A percentile compares a stretch with the other conserved stretches of the same genome.
These are phyloP conservation scores for Eumaeus atala DNA, from an alignment of 1,140 invertebrate genomes.

Conservation along the genomic window DNA sequence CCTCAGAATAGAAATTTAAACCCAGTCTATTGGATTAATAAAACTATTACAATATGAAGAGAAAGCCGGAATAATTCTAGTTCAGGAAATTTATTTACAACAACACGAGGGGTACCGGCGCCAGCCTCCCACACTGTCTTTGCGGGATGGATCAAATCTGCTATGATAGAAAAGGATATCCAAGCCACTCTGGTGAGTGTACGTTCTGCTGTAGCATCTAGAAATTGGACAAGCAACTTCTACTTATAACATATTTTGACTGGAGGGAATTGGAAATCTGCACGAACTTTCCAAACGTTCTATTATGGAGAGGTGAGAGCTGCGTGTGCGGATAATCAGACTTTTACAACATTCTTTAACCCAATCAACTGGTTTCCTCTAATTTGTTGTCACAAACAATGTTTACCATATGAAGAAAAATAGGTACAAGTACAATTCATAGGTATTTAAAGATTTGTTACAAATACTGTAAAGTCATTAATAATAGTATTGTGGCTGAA, in stretches of 20 bases:
- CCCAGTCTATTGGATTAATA: no score
- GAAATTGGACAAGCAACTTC: slow-evolving; percentile 30
- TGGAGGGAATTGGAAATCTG: slow-evolving; percentile 35
- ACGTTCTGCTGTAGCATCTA: slow-evolving; percentile 41
- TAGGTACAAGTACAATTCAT: not conserved
- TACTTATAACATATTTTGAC: slow-evolving; percentile 33
- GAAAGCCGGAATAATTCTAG: not conserved
- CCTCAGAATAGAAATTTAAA: no score
- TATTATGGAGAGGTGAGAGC: slow-evolving; percentile 26
- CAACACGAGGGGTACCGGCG: slow-evolving; percentile 14
- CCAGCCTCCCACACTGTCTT: slow-evolving; percentile 32
- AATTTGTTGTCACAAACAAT: not conserved
- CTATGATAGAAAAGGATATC: slow-evolving; percentile 32
- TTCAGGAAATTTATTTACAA: slow-evolving; percentile 23
- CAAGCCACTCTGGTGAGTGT: slow-evolving; percentile 34
- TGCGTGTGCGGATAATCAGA: slow-evolving; percentile 5
- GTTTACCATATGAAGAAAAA: no score
- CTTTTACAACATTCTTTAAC: slow-evolving; percentile 14
- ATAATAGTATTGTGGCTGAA: slow-evolving; percentile 12
- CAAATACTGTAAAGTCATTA: not conserved
- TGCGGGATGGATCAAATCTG: slow-evolving; percentile 41
- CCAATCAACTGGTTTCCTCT: not conserved
- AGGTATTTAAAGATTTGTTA: not conserved
- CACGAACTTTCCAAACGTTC: slow-evolving; percentile 30
- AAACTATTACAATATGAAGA: no score